phyloP scores from a whole-genome alignment of 2,113 vertebrate species.

The Galbula dea region DNA sequence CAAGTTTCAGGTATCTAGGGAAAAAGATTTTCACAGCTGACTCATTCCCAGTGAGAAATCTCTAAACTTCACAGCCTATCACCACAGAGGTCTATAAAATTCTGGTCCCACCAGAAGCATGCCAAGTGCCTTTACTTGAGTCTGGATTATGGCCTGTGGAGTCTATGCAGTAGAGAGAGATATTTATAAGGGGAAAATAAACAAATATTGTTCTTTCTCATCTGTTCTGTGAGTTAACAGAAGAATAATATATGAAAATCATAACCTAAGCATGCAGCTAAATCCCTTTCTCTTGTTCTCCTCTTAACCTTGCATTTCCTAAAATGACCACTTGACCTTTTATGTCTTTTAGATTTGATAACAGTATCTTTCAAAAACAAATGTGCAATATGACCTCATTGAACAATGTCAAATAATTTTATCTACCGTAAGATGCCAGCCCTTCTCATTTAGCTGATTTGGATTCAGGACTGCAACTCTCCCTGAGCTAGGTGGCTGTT shows the following conservation, averaged over 20 bases:
- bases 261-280: not conserved
- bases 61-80: not conserved
- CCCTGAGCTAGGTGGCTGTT: slow-evolving; percentile 42
- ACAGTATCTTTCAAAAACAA: slow-evolving; percentile 22
- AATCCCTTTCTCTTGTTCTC: slow-evolving; percentile 18
- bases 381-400: slow-evolving; percentile 28
- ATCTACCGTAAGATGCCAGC: slow-evolving; percentile 28
- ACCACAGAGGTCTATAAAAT: not conserved
- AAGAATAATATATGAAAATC: slow-evolving; percentile 22
- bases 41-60: not conserved
- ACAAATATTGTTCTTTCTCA: not conserved
- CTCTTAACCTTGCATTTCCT: slow-evolving; percentile 11
- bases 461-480: slow-evolving; percentile 21
- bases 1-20: not conserved
- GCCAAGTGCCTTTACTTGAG: not conserved
- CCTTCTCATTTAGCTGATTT: slow-evolving; percentile 52
- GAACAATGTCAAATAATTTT: slow-evolving; percentile 54
- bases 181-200: not conserved
- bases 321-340: slow-evolving; percentile 24
- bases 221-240: not conserved
- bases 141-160: not conserved
- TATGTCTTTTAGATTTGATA: slow-evolving; percentile 47
- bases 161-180: not conserved
- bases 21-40: not conserved
- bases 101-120: not conserved